phyloP scores from a whole-genome alignment of 2,797 vertebrate genomes.

The Clarias laeviceps region DNA sequence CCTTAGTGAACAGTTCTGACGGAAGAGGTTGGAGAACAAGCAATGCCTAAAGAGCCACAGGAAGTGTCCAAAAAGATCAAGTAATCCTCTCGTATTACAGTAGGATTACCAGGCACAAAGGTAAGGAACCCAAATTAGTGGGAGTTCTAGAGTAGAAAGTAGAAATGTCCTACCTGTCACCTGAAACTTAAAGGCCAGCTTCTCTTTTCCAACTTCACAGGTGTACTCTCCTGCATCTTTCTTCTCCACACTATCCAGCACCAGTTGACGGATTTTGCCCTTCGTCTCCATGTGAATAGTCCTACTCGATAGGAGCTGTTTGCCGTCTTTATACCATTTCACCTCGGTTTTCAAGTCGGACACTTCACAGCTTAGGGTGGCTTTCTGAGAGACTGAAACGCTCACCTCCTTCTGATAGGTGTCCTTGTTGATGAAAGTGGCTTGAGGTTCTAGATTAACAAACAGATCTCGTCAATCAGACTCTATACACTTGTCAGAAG shows the following conservation, averaged over 20 bases:
- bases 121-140: not conserved
- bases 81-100: no score
- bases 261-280: constrained; percentile 65
- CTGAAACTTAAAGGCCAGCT: constrained; percentile 60
- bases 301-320: constrained; percentile 65
- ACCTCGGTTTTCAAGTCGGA: constrained; percentile 73
- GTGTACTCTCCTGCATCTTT: constrained; percentile 63
- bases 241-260: constrained; percentile 68
- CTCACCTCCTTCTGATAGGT: constrained; percentile 69
- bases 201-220: constrained; percentile 62
- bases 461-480: no score
- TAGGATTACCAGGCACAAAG: not conserved
- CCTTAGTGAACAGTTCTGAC: not conserved
- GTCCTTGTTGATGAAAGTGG: constrained; percentile 72
- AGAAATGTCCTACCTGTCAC: constrained; percentile 57
- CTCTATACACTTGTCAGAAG: no score
- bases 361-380: constrained; percentile 78
- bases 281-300: constrained; percentile 64
- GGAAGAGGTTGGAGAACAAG: not conserved
- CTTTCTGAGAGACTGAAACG: constrained; percentile 65
- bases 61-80: not conserved
- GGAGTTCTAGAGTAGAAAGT: not conserved
- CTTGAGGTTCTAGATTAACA: constrained; percentile 50
- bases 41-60: not conserved
- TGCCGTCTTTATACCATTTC: constrained; percentile 76